Percentiles rank a stretch among this genome's conserved stretches.
These are phyloP conservation scores for Tokudaia tokunoshimensis DNA, from an alignment of 2,797 vertebrate species.

Conservation along the genomic window DNA sequence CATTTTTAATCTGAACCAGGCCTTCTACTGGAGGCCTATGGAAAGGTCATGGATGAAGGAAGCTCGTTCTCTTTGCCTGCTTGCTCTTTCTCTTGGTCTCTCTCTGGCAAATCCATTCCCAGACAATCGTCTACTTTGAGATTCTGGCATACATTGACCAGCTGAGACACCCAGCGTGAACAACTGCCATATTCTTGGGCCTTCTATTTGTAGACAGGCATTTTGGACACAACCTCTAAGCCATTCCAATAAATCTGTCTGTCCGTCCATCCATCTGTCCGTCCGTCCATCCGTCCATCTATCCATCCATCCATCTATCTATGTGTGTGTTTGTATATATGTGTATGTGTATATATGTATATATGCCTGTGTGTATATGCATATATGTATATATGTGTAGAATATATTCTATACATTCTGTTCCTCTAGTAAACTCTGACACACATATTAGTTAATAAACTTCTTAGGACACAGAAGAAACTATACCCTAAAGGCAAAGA, in stretches of 20 bases:
- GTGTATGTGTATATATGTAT: not conserved
- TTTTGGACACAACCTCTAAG: not conserved
- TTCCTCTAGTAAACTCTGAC: not conserved
- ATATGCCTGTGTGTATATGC: fast-evolving
- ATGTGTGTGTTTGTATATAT: too few relatives aligned
- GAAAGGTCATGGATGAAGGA: too few relatives aligned
- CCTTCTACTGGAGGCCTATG: too few relatives aligned
- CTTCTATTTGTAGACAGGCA: not conserved
- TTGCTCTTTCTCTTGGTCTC: not conserved
- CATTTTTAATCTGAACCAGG: not conserved
- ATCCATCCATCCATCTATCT: too few relatives aligned
- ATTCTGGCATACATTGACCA: not conserved
- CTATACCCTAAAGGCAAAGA: not conserved
- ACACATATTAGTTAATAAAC: not conserved
- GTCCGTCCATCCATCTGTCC: too few relatives aligned
- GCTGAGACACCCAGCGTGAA: not conserved
- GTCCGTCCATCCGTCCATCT: too few relatives aligned
- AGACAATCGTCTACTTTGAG: not conserved
- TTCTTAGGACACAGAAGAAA: not conserved
- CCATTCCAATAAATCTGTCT: not conserved
- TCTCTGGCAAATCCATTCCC: not conserved
- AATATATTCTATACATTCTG: not conserved
- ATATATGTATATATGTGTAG: not conserved
- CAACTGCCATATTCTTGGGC: not conserved
- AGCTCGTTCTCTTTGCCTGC: too few relatives aligned